Evolutionary conservation across 2,113 vertebrate species (phyloP), one percentile per base, ranked within the genome.

Genomic region (Cynoglossus semilaevis): DNA sequence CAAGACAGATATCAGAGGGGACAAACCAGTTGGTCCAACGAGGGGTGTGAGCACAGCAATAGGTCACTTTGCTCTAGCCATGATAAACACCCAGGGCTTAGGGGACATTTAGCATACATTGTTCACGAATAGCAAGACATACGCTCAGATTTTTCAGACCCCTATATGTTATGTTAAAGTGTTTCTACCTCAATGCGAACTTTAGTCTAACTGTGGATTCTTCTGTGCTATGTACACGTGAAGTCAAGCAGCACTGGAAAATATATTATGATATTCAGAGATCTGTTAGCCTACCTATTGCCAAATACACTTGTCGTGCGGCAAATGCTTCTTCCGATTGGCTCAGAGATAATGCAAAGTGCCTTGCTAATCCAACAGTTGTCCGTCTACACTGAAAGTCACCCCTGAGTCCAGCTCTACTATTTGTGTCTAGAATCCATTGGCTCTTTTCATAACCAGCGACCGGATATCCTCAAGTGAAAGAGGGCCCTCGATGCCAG

Each of bases 401-500:
- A 87, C 83, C 85, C 80, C 80, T 72, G 76, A 74, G 72, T 83
- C 78, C 72, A 75, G 70, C 76, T 80, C 69, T 16, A 55, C 67
- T 75, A 74, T 76, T 81, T 57, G 57, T 45, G 76, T 80, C 74
- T 80, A 80, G 85, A 86, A 87, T 88, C 84, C 80, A 59, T 69
- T 68, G 76, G 74, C 81, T 83, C 76, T 85, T 80, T 76, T 82
- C 82, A 87, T 81, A 76, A 77, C 82, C 66, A 65, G 67, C 60
- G 61, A 69, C 84, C 82, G 82, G 85, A 88, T 87, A 87, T 88
- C 85, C 87, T 85, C 84, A 77, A 17, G 82, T 85, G 87, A 87
- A 87, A 86, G 77, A 87, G 77, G 79, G 72, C 58, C 60, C 72
- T 80, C 73, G 77, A 82, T 85, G 83, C 85, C 81, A 49, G 74